Evolutionary conservation across 2,113 vertebrate species (phyloP).

Genomic region (Oreotrochilus melanogaster): DNA sequence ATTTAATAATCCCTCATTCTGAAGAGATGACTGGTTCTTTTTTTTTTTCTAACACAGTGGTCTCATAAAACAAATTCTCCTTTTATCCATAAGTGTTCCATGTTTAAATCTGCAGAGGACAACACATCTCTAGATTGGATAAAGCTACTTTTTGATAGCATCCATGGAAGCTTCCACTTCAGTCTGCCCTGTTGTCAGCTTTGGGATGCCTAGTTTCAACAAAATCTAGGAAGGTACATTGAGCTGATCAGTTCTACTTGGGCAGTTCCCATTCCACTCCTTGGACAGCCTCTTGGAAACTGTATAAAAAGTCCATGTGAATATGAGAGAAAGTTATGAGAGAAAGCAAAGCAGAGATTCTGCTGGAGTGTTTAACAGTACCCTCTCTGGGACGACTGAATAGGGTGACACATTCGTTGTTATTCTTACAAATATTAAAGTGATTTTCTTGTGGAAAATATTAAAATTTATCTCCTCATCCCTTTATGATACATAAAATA

Average conservation of each 20-base stretch:
- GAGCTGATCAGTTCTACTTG: background rate
- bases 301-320: background rate
- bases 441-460: background rate
- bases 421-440: background rate
- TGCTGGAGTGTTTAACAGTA: background rate
- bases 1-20: background rate
- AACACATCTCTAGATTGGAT: background rate
- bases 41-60: background rate
- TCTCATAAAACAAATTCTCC: background rate
- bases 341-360: background rate
- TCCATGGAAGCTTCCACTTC: background rate
- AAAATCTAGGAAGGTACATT: background rate
- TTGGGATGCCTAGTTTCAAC: background rate
- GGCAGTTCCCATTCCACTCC: background rate
- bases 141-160: background rate
- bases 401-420: background rate
- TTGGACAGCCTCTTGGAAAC: background rate
- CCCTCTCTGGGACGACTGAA: background rate
- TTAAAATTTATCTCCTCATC: background rate
- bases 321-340: background rate
- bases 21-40: background rate
- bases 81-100: background rate
- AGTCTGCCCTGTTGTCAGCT: background rate
- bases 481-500: background rate
- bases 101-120: background rate